Evolutionary conservation across 2,797 vertebrate genomes (phyloP), one percentile per base, ranked within the genome.

Genomic region (Melanotaenia pygmaea): DNA sequence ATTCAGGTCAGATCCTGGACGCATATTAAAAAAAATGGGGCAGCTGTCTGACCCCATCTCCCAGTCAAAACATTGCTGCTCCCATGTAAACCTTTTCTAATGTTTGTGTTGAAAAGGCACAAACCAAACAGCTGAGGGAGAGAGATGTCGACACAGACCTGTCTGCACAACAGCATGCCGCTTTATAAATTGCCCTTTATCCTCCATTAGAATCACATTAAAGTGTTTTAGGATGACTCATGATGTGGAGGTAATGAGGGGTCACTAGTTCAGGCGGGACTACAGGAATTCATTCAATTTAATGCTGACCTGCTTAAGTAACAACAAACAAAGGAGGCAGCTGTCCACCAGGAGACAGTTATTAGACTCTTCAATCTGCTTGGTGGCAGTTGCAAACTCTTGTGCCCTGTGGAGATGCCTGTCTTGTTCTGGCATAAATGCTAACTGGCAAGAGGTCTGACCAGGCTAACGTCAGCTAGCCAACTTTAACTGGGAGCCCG

Each of bases 41-140:
- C 74, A 78, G 72, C 86, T 77, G 90, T 89, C 86, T 69, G 83
- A 84, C 70, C 81, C 26, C 75, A 74, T 77, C 75, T 81, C 66
- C 69, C 81, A 91, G 91, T 91, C 91, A 92, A 92, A 94, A 93
- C 89, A 93, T 4, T n/a, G 66, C 73, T 72, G 76, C 77, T 76
- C 83, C 80, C 79, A 1, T 80, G 83, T 91, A 85, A 88, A 89
- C 81, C 64, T 74, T 81, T 73, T 34, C 22, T 26, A 65, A 79
- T 74, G 85, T 90, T 85, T 90, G 82, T 83, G 82, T 83, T 82
- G 79, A 89, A 88, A 90, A 68, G 54, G 59, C 64, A 74, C 68
- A 82, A 87, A 83, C 26, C 77, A 90, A 86, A 81, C 74, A 69
- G 75, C 59, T 58, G 76, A 58, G 71, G 30, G 67, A 62, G 26